Base-by-base conservation (phyloP, 2,888 invertebrate species). In the Leucoma salicis region DNA sequence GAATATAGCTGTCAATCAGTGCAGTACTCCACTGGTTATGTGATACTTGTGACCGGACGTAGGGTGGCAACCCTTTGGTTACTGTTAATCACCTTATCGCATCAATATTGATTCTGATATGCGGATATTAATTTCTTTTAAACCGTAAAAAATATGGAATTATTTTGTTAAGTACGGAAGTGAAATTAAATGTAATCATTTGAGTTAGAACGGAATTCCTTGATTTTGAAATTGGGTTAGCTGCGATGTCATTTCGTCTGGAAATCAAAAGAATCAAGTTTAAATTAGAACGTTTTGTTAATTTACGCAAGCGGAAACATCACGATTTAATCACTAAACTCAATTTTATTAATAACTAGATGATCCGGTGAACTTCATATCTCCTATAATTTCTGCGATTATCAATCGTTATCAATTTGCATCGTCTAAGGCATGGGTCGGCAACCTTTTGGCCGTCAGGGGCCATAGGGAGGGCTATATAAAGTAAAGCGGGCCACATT, bases 1-100 rank as follows among this genome's bases (percentile, higher is more conserved):
- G 80, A 78, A 74, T 74, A 71, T 63, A 69, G 63, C 77, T 73
- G 84, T 83, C 84, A 80, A 81, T 82, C 84, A 78, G 66, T 64
- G 57, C 65, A 57, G 55, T 63, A 65, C 63, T 67, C 54, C 42
- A 61, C 49, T 51, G 73, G 78, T 73, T 67, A 75, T 66, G 49
- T 47, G 76, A 80, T 77, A 75, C 66, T 57, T 46, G 56, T 62
- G 48, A 64, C 68, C 71, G 74, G 71, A 70, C 53, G 59, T 58
- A 49, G 74, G 70, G 64, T 53, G 50, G 59, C 53, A 54, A 43
- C 56, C 59, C 62, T 56, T 44, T 54, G 46, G 49, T 54, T 49
- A 57, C 51, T 50, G 40, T 48, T 63, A 58, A 58, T 56, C 50
- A 54, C 62, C 56, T 56, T 48, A 47, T 27, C 16, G 37, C 42